Percentiles rank a stretch among this genome's conserved stretches.
Conservation (phyloP, 2,888 invertebrate genomes). For the Pollenia griseotomentosa region DNA sequence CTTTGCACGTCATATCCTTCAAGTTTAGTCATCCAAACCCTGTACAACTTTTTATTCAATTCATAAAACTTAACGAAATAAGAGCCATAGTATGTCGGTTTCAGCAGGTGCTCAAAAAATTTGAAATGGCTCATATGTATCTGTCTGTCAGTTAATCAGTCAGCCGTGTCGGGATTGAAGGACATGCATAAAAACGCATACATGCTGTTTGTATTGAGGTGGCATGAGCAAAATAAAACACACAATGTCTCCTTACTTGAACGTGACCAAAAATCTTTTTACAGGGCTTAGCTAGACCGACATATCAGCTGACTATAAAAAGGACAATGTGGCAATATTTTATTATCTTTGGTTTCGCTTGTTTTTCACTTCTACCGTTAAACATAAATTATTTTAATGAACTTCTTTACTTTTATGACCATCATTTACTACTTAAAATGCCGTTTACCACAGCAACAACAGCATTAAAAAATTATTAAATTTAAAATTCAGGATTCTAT, state of each 20-base stretch:
- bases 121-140: no score
- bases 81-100: no score
- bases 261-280: conserved; percentile 42
- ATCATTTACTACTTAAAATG: conserved; percentile 18
- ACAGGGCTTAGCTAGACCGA: neutral
- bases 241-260: neutral
- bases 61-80: no score
- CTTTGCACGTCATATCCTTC: no score
- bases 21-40: no score
- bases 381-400: conserved; percentile 63
- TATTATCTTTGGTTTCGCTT: conserved; percentile 19
- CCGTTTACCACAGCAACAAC: neutral
- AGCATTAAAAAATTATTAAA: conserved; percentile 40
- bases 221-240: neutral
- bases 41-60: no score
- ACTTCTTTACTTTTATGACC: conserved; percentile 50
- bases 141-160: neutral
- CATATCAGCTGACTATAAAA: neutral
- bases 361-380: conserved; percentile 4
- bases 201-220: neutral
- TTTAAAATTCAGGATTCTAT: conserved; percentile 53
- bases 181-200: conserved; percentile 24
- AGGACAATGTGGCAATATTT: conserved; percentile 32
- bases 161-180: neutral
- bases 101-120: no score